Conservation (phyloP, 2,888 invertebrate species). For the Folsomia manolachei region DNA sequence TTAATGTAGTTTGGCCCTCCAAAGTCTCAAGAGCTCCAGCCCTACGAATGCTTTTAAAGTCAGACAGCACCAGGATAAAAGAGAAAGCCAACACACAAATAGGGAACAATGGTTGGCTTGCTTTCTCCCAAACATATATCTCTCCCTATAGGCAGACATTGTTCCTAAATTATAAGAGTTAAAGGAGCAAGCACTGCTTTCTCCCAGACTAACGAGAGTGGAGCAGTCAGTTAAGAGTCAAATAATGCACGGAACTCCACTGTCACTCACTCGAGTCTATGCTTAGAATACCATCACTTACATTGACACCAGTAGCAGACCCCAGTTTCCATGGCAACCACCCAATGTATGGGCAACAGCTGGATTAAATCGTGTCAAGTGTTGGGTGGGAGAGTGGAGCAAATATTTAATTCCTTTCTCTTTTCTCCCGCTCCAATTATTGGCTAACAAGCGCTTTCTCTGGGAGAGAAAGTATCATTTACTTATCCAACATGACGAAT, state of each 20-base stretch:
- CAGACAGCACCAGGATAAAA: too few species aligned
- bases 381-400: not conserved
- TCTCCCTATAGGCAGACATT: too few species aligned
- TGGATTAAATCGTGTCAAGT: not conserved
- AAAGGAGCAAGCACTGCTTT: not conserved
- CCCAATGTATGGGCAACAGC: not conserved
- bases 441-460: not conserved
- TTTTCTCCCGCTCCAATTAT: not conserved
- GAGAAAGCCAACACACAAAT: too few species aligned
- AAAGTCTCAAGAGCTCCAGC: too few species aligned
- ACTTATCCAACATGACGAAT: not conserved
- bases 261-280: not conserved
- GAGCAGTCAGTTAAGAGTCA: not conserved
- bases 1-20: not conserved
- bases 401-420: not conserved
- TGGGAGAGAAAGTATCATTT: not conserved
- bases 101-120: too few species aligned
- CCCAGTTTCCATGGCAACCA: too few species aligned
- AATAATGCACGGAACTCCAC: not conserved
- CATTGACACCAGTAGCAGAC: too few species aligned
- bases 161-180: not conserved
- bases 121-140: too few species aligned
- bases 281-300: not conserved
- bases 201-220: not conserved
- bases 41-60: too few species aligned